phyloP scores from a whole-genome alignment of 2,888 invertebrate species.

The Allolobophora icterica region DNA sequence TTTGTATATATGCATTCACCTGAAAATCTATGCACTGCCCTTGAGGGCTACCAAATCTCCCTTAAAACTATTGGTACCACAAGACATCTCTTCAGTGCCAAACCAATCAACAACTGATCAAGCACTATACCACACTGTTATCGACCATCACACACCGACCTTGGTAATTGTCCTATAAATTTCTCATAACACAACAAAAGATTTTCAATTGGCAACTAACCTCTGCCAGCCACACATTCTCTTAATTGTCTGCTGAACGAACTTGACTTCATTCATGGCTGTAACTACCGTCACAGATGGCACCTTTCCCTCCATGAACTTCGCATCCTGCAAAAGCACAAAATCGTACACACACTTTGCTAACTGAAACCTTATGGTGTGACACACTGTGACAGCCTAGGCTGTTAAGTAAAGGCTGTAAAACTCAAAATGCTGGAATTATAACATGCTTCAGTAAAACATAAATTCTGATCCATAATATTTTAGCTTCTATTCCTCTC shows the following conservation, averaged over 20 bases:
- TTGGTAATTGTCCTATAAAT: not conserved
- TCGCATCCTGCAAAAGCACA: not conserved
- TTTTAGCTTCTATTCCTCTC: too few species aligned
- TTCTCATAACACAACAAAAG: not conserved
- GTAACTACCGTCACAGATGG: conserved; percentile 78
- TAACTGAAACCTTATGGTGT: too few species aligned
- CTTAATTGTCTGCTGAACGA: conserved; percentile 78
- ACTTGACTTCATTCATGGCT: conserved; percentile 71
- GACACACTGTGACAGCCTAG: too few species aligned
- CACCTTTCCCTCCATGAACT: conserved; percentile 84
- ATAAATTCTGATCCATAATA: too few species aligned
- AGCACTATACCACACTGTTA: not conserved
- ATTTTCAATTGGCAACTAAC: conserved; percentile 57
- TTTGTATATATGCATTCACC: not conserved
- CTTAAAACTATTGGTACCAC: not conserved
- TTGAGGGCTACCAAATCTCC: not conserved
- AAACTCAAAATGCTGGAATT: too few species aligned
- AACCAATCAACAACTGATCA: not conserved
- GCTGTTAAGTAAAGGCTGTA: too few species aligned
- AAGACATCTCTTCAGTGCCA: not conserved
- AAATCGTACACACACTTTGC: not conserved
- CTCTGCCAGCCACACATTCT: conserved; percentile 80
- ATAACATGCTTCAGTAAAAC: too few species aligned
- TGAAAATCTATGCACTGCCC: not conserved
- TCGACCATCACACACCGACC: not conserved